Base-by-base conservation (phyloP, 2,888 invertebrate genomes). In the Pammene fasciana region DNA sequence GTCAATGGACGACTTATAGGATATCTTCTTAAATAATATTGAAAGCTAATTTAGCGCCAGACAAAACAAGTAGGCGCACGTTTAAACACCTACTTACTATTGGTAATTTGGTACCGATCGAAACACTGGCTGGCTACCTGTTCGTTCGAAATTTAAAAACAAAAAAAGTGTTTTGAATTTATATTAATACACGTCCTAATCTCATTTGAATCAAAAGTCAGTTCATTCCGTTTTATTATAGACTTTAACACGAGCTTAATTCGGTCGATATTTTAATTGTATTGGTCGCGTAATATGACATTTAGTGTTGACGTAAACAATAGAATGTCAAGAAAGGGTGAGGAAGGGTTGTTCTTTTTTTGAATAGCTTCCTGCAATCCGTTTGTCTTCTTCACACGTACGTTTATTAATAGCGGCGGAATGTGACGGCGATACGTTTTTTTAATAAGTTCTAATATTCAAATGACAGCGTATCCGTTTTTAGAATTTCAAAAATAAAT, bases 311-410 rank as follows among this genome's bases (percentile, higher is more conserved):
- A 79, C 74, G 81, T 87, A 86, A 89, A 88, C 88, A 90, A 88
- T 86, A 84, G 85, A 87, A 87, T 87, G 85, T 82, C 84, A 81
- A 81, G 79, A 89, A 87, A 90, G 92, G 91, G 89, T 87, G 83
- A 87, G 84, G 89, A 91, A 92, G 92, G 92, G 90, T 91, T 90
- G 88, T 86, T 87, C 87, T 89, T 92, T 92, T 91, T 92, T 91
- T 87, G 82, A 86, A 86, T 84, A 83, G 88, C 89, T 91, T 92
- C 92, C 92, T 90, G 88, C 86, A 84, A 83, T 77, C 78, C 73
- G 68, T 73, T 74, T 75, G 76, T 89, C 90, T 80, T 84, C 78
- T 72, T 90, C 85, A 74, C 81, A 73, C 85, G 65, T 72, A 61
- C 54, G 45, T 52, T 64, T 68, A 73, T 71, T 67, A 71, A 65